These are phyloP conservation scores for Sphecodes monilicornis DNA, from an alignment of 2,888 invertebrate species.

Conservation along the genomic window DNA sequence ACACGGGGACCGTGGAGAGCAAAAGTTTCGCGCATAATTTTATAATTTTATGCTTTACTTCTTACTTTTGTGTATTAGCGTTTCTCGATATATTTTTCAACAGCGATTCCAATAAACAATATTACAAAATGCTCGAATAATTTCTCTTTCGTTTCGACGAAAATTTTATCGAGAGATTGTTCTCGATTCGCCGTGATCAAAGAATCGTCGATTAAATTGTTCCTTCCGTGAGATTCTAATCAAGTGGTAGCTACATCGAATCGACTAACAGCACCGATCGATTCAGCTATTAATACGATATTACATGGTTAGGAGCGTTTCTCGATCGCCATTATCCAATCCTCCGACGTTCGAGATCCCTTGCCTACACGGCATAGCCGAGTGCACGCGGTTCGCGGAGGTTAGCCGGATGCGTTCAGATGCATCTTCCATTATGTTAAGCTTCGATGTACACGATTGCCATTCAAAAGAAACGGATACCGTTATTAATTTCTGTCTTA, in stretches of 20 bases:
- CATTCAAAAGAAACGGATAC: slow-evolving; percentile 43
- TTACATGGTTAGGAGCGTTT: neutral
- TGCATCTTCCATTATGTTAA: slow-evolving; percentile 49
- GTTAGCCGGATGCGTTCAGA: slow-evolving; percentile 55
- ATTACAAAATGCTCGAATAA: neutral
- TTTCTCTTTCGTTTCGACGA: neutral
- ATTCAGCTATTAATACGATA: neutral
- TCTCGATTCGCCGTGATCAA: neutral
- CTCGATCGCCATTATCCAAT: slow-evolving; percentile 33
- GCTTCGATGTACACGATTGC: slow-evolving; percentile 46
- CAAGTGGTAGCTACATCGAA: neutral
- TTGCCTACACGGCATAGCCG: slow-evolving; percentile 37
- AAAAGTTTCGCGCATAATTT: neutral
- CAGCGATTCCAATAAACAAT: no score
- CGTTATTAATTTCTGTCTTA: slow-evolving; percentile 57
- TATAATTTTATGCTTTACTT: no score
- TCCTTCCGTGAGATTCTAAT: neutral
- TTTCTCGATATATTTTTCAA: no score
- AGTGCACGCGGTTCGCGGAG: slow-evolving; percentile 19
- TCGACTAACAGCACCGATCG: neutral
- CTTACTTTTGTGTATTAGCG: no score
- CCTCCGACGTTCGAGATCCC: slow-evolving; percentile 15
- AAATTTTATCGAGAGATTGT: neutral
- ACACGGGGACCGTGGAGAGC: neutral
- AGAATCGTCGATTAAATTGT: neutral